Evolutionary conservation across 2,113 vertebrate species (phyloP).

Genomic region (Leiothrix lutea): DNA sequence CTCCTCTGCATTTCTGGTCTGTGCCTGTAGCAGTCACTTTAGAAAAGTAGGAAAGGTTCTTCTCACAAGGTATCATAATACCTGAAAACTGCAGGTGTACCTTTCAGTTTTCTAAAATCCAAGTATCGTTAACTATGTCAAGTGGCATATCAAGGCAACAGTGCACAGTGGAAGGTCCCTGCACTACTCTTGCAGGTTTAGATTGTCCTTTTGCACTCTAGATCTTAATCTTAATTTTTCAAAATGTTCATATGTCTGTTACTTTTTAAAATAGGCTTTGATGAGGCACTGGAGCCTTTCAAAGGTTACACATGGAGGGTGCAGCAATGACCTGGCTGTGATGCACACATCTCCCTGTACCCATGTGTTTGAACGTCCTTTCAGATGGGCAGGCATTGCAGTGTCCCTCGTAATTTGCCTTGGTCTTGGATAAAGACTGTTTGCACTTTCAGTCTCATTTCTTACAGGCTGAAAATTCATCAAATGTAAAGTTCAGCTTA

Average conservation of each 20-base stretch:
- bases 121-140: background rate
- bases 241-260: background rate
- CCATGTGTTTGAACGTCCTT: background rate
- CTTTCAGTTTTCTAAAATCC: background rate
- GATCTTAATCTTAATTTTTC: background rate
- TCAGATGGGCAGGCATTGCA: background rate
- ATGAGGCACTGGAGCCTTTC: background rate
- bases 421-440: background rate
- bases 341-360: background rate
- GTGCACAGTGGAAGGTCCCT: background rate
- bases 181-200: background rate
- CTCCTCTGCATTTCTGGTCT: background rate
- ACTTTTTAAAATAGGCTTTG: background rate
- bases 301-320: background rate
- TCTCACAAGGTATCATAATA: background rate
- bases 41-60: background rate
- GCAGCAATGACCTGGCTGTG: background rate
- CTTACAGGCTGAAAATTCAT: background rate
- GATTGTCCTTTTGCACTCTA: background rate
- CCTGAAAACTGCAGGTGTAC: background rate
- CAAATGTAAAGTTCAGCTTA: slow-evolving; percentile 13
- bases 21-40: background rate
- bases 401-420: background rate
- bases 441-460: background rate
- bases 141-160: background rate